A percentile compares a stretch with the other conserved stretches of the same genome.
phyloP scores from a whole-genome alignment of 2,113 vertebrate species.

The Lampris incognitus region DNA sequence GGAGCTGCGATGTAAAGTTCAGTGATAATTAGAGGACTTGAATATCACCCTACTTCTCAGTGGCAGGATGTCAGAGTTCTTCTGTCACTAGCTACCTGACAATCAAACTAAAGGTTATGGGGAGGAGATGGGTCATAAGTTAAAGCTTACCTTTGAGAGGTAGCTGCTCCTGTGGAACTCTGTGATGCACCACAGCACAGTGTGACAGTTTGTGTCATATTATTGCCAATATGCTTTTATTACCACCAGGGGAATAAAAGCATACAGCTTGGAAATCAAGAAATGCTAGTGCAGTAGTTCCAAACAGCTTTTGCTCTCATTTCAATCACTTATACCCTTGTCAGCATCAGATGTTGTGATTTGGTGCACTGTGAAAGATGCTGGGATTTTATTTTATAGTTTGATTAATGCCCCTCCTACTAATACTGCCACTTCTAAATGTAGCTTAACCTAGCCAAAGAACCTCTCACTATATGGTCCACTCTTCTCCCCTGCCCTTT shows the following conservation, averaged over 20 bases:
- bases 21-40: slow-evolving; percentile 1
- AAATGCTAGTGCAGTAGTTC: background rate
- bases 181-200: background rate
- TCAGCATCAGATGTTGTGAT: background rate
- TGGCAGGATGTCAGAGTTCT: slow-evolving; percentile 23
- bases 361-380: background rate
- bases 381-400: background rate
- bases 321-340: background rate
- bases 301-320: background rate
- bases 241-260: no score
- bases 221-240: background rate
- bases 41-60: background rate
- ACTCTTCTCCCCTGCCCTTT: background rate
- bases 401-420: no score
- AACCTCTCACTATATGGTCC: background rate
- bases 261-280: background rate
- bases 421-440: background rate
- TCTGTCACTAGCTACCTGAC: background rate
- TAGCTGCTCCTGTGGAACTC: background rate
- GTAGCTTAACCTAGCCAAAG: background rate
- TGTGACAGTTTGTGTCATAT: slow-evolving; percentile 4
- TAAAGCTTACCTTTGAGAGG: slow-evolving; percentile 5
- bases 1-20: slow-evolving; percentile 8
- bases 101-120: slow-evolving; percentile 7
- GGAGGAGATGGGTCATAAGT: slow-evolving; percentile 19